Conservation (phyloP, 2,113 vertebrate species). For the Corythornis vintsioides region DNA sequence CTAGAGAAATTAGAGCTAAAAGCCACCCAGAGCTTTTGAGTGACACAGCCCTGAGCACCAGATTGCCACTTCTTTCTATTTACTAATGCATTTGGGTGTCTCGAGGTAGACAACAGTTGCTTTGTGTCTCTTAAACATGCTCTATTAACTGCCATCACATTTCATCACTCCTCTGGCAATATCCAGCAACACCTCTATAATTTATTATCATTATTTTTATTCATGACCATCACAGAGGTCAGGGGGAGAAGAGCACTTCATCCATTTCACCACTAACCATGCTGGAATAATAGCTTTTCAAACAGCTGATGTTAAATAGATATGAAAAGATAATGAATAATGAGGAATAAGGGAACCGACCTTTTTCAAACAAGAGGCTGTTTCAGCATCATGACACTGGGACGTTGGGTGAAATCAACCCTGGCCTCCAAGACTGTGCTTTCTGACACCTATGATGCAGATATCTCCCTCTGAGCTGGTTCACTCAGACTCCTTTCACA, state of each 20-base stretch:
- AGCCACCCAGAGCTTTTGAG: not conserved
- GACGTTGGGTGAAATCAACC: slow-evolving; percentile 4
- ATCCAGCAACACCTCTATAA: slow-evolving; percentile 58
- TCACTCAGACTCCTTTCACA: not conserved
- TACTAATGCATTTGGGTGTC: not conserved
- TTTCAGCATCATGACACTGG: not conserved
- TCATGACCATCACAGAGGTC: slow-evolving; percentile 36
- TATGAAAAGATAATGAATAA: slow-evolving; percentile 41
- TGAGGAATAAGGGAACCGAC: not conserved
- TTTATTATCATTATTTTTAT: slow-evolving; percentile 68
- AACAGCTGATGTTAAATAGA: not conserved
- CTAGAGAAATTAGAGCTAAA: not conserved
- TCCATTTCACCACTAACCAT: not conserved
- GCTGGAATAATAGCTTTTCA: slow-evolving; percentile 37
- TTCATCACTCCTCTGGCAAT: slow-evolving; percentile 43
- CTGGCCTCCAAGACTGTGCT: not conserved
- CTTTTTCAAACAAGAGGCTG: not conserved
- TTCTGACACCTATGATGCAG: not conserved
- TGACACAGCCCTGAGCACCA: not conserved
- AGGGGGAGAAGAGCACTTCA: slow-evolving; percentile 6
- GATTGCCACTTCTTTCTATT: not conserved
- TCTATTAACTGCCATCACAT: slow-evolving; percentile 54
- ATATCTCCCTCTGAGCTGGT: not conserved
- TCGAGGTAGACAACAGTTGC: not conserved
- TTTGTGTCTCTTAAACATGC: slow-evolving; percentile 23